phyloP scores from a whole-genome alignment of 2,113 vertebrate species.

The Rynchops niger region DNA sequence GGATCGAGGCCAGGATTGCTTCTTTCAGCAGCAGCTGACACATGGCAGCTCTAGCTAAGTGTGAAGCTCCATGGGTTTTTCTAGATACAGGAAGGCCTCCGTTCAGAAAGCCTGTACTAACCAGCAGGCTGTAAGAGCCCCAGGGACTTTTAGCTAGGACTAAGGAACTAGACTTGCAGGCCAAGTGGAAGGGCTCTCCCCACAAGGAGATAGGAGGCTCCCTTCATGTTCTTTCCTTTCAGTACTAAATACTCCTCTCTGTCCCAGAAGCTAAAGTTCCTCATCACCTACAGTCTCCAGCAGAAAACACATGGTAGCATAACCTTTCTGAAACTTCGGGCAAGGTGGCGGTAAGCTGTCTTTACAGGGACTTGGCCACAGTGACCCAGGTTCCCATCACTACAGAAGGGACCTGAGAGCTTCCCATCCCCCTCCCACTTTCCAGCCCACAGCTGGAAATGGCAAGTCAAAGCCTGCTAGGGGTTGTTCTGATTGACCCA shows the following conservation, averaged over 20 bases:
- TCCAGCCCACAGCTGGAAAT: background rate
- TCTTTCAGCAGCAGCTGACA: slow-evolving; percentile 17
- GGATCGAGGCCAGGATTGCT: background rate
- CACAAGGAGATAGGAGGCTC: background rate
- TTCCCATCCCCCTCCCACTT: background rate
- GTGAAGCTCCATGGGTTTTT: background rate
- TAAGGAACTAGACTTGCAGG: background rate
- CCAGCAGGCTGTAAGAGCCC: background rate
- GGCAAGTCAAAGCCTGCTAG: background rate
- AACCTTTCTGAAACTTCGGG: background rate
- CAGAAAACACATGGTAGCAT: accelerated
- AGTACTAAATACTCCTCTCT: background rate
- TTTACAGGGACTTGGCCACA: background rate
- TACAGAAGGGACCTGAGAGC: background rate
- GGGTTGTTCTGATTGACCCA: background rate
- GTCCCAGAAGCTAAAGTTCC: background rate
- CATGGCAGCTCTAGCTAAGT: background rate
- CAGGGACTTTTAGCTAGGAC: background rate
- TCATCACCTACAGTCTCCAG: background rate
- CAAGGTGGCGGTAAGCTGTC: background rate
- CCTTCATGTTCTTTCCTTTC: background rate
- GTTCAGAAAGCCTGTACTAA: background rate
- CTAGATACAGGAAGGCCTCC: background rate
- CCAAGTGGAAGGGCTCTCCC: background rate
- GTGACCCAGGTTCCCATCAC: background rate